These are phyloP conservation scores for Chiloscyllium plagiosum DNA, from an alignment of 2,113 vertebrate genomes.

Conservation along the genomic window DNA sequence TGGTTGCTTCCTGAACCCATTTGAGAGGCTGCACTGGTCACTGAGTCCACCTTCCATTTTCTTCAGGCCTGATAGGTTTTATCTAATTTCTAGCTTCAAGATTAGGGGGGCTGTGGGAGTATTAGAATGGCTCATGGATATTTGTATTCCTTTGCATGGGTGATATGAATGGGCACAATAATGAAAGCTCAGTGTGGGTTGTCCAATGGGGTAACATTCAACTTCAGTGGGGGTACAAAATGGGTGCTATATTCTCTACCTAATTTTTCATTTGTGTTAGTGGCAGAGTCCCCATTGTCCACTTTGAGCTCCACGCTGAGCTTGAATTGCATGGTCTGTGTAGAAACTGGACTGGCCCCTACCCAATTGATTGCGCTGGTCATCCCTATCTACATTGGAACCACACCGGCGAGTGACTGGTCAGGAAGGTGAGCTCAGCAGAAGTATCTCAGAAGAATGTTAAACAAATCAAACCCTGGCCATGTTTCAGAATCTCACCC, in stretches of 20 bases:
- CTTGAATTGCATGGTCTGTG: background rate
- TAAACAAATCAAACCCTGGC: background rate
- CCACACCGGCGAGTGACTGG: background rate
- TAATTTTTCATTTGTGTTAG: too few species aligned
- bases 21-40: background rate
- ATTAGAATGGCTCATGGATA: background rate
- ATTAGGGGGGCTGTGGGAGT: background rate
- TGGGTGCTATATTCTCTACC: background rate
- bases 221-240: background rate
- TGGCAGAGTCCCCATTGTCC: background rate
- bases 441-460: background rate
- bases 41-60: background rate
- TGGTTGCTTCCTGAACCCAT: background rate
- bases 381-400: background rate
- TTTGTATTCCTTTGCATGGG: background rate
- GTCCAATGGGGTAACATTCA: background rate
- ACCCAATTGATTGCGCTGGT: background rate
- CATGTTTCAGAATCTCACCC: background rate
- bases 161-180: background rate
- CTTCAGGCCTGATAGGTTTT: background rate
- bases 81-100: background rate
- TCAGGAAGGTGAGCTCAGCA: background rate
- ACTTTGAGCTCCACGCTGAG: background rate
- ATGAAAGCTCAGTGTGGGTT: background rate
- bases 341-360: background rate